phyloP scores from a whole-genome alignment of 2,888 invertebrate species.

The Drosophila meridionalis region DNA sequence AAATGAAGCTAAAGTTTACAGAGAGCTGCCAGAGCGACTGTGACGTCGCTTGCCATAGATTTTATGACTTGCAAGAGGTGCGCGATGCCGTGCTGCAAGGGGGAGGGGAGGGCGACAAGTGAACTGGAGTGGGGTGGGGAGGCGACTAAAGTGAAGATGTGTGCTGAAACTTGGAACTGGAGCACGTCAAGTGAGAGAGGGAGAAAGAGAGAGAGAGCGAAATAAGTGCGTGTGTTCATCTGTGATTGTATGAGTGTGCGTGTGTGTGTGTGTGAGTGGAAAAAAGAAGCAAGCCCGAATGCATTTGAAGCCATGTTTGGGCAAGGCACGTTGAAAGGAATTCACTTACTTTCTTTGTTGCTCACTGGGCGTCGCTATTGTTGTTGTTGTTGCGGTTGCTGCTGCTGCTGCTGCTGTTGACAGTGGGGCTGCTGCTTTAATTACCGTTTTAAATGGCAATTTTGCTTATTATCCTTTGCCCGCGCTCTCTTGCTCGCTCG shows the following conservation, averaged over 20 bases:
- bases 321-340: slow-evolving; percentile 65
- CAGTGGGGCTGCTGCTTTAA: slow-evolving; percentile 35
- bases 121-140: slow-evolving; percentile 5
- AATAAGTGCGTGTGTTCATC: slow-evolving; percentile 9
- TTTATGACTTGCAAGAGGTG: slow-evolving; percentile 67
- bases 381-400: slow-evolving; percentile 15
- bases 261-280: slow-evolving; percentile 7
- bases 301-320: slow-evolving; percentile 65
- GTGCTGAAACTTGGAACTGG: slow-evolving; percentile 66
- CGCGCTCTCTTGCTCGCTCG: slow-evolving; percentile 4
- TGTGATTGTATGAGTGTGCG: background rate
- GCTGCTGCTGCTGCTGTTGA: slow-evolving; percentile 15
- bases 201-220: slow-evolving; percentile 6
- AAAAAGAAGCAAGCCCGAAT: slow-evolving; percentile 20
- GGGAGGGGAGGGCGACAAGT: slow-evolving; percentile 6
- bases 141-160: slow-evolving; percentile 38
- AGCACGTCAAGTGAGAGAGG: slow-evolving; percentile 43
- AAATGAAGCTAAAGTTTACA: slow-evolving; percentile 59
- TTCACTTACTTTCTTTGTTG: slow-evolving; percentile 76
- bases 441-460: slow-evolving; percentile 52
- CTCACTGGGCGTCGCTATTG: slow-evolving; percentile 35
- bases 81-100: slow-evolving; percentile 12
- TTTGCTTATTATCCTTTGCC: slow-evolving; percentile 56
- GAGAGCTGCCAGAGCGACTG: slow-evolving; percentile 51
- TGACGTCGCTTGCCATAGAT: slow-evolving; percentile 65